Percentiles rank a stretch among this genome's conserved stretches.
These are phyloP conservation scores for Nomada ruficornis DNA, from an alignment of 2,888 invertebrate species.

Conservation along the genomic window DNA sequence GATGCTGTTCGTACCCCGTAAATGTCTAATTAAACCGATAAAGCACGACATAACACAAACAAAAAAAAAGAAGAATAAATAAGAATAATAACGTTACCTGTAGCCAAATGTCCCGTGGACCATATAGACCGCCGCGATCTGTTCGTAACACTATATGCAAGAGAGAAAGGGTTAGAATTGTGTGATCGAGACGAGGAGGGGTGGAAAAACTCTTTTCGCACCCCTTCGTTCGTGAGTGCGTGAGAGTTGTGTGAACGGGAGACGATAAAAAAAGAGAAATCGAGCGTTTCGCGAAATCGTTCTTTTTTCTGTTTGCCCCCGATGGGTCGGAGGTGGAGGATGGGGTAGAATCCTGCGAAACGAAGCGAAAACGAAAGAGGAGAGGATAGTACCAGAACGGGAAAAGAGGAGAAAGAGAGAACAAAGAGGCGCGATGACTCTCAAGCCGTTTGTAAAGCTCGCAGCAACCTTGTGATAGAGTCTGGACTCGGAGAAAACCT, in stretches of 20 bases:
- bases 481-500: conserved; percentile 78
- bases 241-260: conserved; percentile 41
- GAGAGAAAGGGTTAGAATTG: conserved; percentile 42
- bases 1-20: conserved; percentile 59
- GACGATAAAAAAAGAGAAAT: conserved; percentile 33
- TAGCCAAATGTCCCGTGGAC: conserved; percentile 83
- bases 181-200: conserved; percentile 39
- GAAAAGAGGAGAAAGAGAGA: conserved; percentile 18
- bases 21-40: conserved; percentile 58
- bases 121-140: conserved; percentile 79
- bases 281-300: conserved; percentile 13
- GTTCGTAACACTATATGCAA: conserved; percentile 61
- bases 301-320: background rate
- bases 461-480: conserved; percentile 83
- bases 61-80: conserved; percentile 23
- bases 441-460: conserved; percentile 80
- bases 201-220: background rate
- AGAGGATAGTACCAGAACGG: background rate
- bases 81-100: conserved; percentile 74
- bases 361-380: conserved; percentile 34
- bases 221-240: background rate
- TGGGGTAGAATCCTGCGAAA: conserved; percentile 13
- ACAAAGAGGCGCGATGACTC: conserved; percentile 52
- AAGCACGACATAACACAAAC: conserved; percentile 15
- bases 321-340: background rate